phyloP scores from a whole-genome alignment of 2,797 vertebrate genomes.

The Pelochelys cantorii region DNA sequence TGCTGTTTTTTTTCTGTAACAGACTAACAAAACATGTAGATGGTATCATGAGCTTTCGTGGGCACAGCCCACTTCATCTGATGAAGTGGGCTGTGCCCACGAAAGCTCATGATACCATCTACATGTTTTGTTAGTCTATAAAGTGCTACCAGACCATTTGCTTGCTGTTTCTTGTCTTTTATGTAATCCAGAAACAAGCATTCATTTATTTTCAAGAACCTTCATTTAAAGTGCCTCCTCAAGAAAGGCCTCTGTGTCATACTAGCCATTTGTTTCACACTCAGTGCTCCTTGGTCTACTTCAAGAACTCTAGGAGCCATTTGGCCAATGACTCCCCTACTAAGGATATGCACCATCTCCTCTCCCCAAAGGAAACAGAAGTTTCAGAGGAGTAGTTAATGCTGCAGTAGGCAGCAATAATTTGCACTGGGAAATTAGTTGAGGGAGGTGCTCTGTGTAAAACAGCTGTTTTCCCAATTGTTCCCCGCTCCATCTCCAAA shows the following conservation, averaged over 20 bases:
- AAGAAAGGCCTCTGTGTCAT: not conserved
- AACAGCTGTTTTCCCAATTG: rapidly evolving
- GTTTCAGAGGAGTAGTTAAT: rapidly evolving
- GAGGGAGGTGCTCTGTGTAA: not conserved
- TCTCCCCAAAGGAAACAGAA: rapidly evolving
- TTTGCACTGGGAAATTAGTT: not conserved
- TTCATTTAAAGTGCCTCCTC: not conserved
- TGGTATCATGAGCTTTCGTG: too few relatives aligned
- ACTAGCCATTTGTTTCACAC: not conserved
- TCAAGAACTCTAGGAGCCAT: not conserved
- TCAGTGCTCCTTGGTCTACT: not conserved
- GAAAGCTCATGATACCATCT: too few relatives aligned
- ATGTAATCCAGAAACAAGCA: not conserved
- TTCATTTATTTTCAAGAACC: not conserved
- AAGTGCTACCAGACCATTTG: too few relatives aligned
- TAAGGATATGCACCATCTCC: rapidly evolving
- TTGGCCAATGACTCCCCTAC: rapidly evolving
- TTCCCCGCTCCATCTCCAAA: not conserved
- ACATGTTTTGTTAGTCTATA: too few relatives aligned
- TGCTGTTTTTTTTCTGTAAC: too few relatives aligned
- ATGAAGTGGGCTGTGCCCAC: too few relatives aligned
- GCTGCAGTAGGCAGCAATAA: rapidly evolving
- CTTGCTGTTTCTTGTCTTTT: not conserved
- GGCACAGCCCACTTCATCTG: too few relatives aligned
- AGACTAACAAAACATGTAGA: too few relatives aligned